Evolutionary conservation across 2,797 vertebrate genomes (phyloP).

Genomic region (Manis javanica): DNA sequence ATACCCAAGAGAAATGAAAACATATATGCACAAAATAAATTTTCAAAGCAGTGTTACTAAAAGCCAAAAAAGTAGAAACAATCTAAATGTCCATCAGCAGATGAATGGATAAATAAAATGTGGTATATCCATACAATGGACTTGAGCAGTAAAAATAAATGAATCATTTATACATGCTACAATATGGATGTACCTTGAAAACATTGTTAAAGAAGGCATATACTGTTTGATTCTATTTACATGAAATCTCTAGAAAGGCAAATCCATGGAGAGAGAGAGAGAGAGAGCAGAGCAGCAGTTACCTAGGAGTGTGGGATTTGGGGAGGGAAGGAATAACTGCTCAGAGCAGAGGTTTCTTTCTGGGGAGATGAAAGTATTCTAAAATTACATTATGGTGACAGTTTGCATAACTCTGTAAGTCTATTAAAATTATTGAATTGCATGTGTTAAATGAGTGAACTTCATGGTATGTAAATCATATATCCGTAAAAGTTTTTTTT

Average conservation of each 20-base stretch:
- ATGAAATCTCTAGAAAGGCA: neutral
- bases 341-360: neutral
- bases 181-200: neutral
- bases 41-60: neutral
- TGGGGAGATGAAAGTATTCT: neutral
- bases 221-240: neutral
- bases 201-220: neutral
- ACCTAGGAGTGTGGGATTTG: neutral
- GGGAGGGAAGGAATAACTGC: neutral
- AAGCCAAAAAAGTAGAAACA: neutral
- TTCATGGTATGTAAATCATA: neutral
- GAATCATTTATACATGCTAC: neutral
- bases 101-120: neutral
- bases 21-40: neutral
- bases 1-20: slow-evolving; percentile 4
- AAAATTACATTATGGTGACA: neutral
- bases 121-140: neutral
- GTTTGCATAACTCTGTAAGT: neutral
- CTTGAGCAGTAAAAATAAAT: neutral
- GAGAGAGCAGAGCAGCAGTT: neutral
- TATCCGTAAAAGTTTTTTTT: neutral
- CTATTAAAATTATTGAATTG: neutral
- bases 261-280: neutral
- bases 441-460: neutral
- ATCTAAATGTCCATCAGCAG: neutral